Conservation (phyloP, 2,888 invertebrate genomes). For the Stenoptilia bipunctidactyla region DNA sequence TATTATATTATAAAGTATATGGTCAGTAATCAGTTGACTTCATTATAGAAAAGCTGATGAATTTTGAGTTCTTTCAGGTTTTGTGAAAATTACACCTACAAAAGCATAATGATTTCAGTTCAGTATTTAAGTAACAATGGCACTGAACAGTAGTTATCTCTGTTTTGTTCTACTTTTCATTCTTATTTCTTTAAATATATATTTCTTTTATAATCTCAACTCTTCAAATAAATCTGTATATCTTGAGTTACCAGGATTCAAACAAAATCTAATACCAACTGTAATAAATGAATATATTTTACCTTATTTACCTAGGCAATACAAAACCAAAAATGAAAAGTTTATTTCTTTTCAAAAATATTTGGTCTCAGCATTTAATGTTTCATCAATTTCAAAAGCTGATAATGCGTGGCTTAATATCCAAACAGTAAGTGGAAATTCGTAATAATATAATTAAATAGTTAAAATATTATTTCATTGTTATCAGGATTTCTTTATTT, state of each 20-base stretch:
- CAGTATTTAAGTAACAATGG: too few species aligned
- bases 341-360: conserved; percentile 32
- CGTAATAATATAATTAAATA: conserved; percentile 1
- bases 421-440: conserved; percentile 33
- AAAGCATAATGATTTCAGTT: too few species aligned
- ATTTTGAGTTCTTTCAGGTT: too few species aligned
- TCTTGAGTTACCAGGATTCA: conserved; percentile 32
- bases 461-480: background rate
- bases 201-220: conserved; percentile 52
- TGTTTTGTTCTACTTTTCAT: too few species aligned
- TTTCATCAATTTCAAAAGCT: conserved; percentile 32
- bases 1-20: too few species aligned
- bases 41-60: too few species aligned
- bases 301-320: conserved; percentile 47
- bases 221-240: conserved; percentile 27
- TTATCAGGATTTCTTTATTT: background rate
- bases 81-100: too few species aligned
- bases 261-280: conserved; percentile 32
- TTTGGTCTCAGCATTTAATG: conserved; percentile 46
- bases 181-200: conserved; percentile 33
- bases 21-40: too few species aligned
- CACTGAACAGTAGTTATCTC: too few species aligned
- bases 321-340: conserved; percentile 41
- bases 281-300: conserved; percentile 40
- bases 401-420: conserved; percentile 36